phyloP scores from a whole-genome alignment of 2,113 vertebrate species.

The Numenius arquata region DNA sequence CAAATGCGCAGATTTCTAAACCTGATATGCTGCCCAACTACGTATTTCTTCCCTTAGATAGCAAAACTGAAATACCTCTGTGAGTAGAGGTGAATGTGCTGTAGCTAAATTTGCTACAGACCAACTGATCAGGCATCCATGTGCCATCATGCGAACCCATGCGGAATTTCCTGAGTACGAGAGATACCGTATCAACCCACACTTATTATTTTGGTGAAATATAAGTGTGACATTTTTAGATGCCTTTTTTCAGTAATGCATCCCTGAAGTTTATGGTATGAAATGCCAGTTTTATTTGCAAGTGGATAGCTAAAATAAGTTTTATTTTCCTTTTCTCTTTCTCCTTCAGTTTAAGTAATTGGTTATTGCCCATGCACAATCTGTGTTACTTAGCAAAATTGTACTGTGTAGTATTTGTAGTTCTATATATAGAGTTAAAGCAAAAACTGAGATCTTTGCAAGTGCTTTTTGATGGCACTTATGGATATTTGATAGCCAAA shows the following conservation, averaged over 20 bases:
- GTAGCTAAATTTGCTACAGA: not conserved
- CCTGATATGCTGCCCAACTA: not conserved
- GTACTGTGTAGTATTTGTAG: not conserved
- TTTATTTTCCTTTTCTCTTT: not conserved
- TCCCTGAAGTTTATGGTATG: not conserved
- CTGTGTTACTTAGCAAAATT: not conserved
- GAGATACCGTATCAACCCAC: not conserved
- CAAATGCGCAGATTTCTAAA: not conserved
- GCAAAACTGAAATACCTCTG: not conserved
- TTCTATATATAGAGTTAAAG: not conserved
- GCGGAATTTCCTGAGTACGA: constrained; percentile 8
- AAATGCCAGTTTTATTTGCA: not conserved
- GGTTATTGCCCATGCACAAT: not conserved
- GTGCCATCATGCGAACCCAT: not conserved
- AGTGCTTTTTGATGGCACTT: not conserved
- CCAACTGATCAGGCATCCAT: not conserved
- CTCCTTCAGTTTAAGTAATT: not conserved
- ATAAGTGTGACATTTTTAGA: not conserved
- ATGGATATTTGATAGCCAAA: not conserved
- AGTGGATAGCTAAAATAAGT: not conserved
- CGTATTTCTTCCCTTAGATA: not conserved
- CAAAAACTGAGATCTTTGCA: not conserved
- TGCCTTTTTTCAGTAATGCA: not conserved
- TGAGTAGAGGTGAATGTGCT: not conserved
- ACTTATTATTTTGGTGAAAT: not conserved